A percentile compares a stretch with the other conserved stretches of the same genome.
Evolutionary conservation across 2,888 invertebrate species (phyloP).

Genomic region (Herminia tarsipennalis): DNA sequence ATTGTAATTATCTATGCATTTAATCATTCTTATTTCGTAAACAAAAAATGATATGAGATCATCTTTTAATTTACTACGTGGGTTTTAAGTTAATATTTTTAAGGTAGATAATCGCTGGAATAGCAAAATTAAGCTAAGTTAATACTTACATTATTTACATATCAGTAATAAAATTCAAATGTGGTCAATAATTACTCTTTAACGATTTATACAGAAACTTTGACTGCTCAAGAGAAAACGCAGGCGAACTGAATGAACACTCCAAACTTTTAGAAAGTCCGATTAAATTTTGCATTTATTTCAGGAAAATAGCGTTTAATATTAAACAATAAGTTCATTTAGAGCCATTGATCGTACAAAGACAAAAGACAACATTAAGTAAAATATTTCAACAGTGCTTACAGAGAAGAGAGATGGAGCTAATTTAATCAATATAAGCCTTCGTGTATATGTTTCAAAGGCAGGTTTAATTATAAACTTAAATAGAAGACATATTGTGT

Average conservation of each 20-base stretch:
- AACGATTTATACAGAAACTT: no score
- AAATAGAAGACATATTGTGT: slow-evolving; percentile 5
- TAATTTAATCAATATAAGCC: slow-evolving; percentile 5
- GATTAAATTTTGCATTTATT: not conserved
- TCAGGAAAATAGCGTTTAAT: not conserved
- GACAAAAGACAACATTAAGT: not conserved
- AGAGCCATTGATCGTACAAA: not conserved
- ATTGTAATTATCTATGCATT: slow-evolving; percentile 17
- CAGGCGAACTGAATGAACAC: no score
- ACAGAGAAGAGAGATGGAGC: not conserved
- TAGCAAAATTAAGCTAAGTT: no score
- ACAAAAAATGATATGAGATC: not conserved
- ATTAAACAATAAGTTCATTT: no score
- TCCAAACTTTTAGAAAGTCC: not conserved
- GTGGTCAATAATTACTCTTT: no score
- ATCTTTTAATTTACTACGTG: no score
- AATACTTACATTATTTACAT: no score
- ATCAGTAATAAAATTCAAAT: no score
- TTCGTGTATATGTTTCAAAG: slow-evolving; percentile 1
- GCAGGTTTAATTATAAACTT: slow-evolving; percentile 6
- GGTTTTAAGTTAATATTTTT: no score
- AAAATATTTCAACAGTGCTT: not conserved
- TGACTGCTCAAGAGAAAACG: no score
- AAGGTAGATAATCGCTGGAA: no score
- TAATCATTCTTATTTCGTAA: slow-evolving; percentile 9